Evolutionary conservation across 2,888 invertebrate genomes (phyloP), one percentile per base, ranked within the genome.

Genomic region (Prenolepis imparis): DNA sequence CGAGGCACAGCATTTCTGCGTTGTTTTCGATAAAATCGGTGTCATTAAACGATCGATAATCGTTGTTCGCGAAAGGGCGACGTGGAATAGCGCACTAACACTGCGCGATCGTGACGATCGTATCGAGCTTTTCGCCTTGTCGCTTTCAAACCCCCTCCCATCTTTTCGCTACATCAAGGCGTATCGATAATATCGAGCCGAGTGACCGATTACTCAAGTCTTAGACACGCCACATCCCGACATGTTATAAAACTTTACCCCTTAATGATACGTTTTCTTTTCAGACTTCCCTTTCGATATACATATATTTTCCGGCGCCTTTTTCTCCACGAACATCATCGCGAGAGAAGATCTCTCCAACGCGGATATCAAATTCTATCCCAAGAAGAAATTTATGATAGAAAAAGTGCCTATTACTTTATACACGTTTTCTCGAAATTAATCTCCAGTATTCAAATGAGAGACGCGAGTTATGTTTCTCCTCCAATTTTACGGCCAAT

Each of bases 111-210:
- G 59, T 59, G 73, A 41, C 73, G 44, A 74, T 48, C 11, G 41
- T 61, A 44, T 74, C 52, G 15, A 63, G 41, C 44, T 82, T 67
- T 57, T 32, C 61, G 39, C 41, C 78, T 52, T 64, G 77, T 66
- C 32, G 41, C 8, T 41, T 74, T 61, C 48, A 36, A 24, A 72
- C 55, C 57, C 39, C 64, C 67, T 77, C 15, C 57, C 57, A 24
- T 81, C 48, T 81, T 44, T 52, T 64, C 57, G 39, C 55, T 18
- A 11, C 44, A 61, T 84, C 72, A 63, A n/a, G 52, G 83, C 70
- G 52, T 81, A 83, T 83, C 66, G 83, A 85, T 75, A 74, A 57
- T 80, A 85, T 83, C 85, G 67, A 52, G 32, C 64, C 21, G 48
- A 21, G 48, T 68, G 83, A 80, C 72, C 74, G 73, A 84, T 86